A percentile compares a stretch with the other conserved stretches of the same genome.
Evolutionary conservation across 2,797 vertebrate species (phyloP).

Genomic region (Adrianichthys oophorus): DNA sequence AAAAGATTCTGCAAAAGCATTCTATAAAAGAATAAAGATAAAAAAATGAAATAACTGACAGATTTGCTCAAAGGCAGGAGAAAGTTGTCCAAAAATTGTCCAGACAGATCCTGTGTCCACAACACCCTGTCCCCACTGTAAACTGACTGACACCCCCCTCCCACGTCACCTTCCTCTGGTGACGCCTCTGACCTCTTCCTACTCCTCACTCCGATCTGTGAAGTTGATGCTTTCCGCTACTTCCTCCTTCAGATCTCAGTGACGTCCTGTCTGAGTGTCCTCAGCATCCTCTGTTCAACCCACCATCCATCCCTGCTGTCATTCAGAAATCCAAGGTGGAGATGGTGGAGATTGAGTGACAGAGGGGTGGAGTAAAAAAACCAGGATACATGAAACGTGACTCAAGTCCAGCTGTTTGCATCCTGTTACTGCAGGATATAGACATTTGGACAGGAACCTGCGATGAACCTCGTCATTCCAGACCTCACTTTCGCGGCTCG

Average conservation of each 20-base stretch:
- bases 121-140: conserved; percentile 41
- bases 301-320: conserved; percentile 15
- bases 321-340: conserved; percentile 8
- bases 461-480: conserved; percentile 50
- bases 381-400: conserved; percentile 76
- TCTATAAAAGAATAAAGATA: no score
- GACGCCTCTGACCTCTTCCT: conserved; percentile 34
- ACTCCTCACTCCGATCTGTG: conserved; percentile 22
- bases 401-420: conserved; percentile 71
- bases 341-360: conserved; percentile 10
- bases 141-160: conserved; percentile 48
- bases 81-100: neutral
- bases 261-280: conserved; percentile 5
- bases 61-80: neutral
- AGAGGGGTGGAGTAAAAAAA: conserved; percentile 14
- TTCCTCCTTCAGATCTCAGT: conserved; percentile 14
- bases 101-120: conserved; percentile 61
- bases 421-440: conserved; percentile 80
- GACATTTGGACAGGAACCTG: conserved; percentile 67
- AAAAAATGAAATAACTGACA: no score
- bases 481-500: conserved; percentile 64
- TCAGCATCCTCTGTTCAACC: conserved; percentile 7
- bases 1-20: no score
- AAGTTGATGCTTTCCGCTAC: conserved; percentile 17
- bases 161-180: conserved; percentile 33